A percentile compares a stretch with the other conserved stretches of the same genome.
Evolutionary conservation across 2,888 invertebrate species (phyloP).

Genomic region (Oxystoma pomonae): DNA sequence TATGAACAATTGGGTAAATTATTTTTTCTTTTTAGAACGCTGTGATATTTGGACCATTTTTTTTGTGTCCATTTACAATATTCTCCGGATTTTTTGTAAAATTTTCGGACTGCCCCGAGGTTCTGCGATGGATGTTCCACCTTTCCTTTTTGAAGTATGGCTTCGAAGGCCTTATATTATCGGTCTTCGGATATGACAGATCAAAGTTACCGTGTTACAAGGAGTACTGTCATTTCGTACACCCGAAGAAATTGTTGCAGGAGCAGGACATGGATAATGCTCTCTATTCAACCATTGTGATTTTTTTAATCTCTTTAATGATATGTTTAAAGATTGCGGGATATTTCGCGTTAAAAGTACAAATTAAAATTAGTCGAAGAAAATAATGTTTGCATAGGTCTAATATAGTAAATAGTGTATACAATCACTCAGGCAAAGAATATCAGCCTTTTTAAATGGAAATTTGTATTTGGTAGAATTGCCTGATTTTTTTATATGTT

Average conservation of each 20-base stretch:
- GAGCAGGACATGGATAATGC: slow-evolving; percentile 67
- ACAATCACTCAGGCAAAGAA: too few species aligned
- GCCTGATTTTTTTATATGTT: too few species aligned
- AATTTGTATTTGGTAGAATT: too few species aligned
- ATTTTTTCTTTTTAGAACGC: slow-evolving; percentile 66
- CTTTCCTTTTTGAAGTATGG: slow-evolving; percentile 86
- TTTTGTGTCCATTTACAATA: slow-evolving; percentile 80
- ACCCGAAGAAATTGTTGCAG: slow-evolving; percentile 69
- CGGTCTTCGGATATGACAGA: slow-evolving; percentile 79
- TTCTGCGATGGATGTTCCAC: slow-evolving; percentile 82
- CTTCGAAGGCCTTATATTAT: slow-evolving; percentile 75
- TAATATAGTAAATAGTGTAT: too few species aligned
- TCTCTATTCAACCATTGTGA: slow-evolving; percentile 61
- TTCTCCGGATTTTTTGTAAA: slow-evolving; percentile 93
- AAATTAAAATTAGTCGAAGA: slow-evolving; percentile 26
- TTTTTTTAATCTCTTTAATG: slow-evolving; percentile 62
- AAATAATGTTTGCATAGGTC: too few species aligned
- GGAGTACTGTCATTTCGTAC: slow-evolving; percentile 70
- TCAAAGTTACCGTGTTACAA: slow-evolving; percentile 68
- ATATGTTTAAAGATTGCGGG: slow-evolving; percentile 59
- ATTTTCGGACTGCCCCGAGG: slow-evolving; percentile 71
- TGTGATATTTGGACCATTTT: slow-evolving; percentile 84
- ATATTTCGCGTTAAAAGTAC: slow-evolving; percentile 63
- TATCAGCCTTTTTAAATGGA: too few species aligned
- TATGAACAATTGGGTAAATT: too few species aligned